Evolutionary conservation across 2,797 vertebrate genomes (phyloP), one percentile per base, ranked within the genome.

Genomic region (Mormyrops attenuatus): DNA sequence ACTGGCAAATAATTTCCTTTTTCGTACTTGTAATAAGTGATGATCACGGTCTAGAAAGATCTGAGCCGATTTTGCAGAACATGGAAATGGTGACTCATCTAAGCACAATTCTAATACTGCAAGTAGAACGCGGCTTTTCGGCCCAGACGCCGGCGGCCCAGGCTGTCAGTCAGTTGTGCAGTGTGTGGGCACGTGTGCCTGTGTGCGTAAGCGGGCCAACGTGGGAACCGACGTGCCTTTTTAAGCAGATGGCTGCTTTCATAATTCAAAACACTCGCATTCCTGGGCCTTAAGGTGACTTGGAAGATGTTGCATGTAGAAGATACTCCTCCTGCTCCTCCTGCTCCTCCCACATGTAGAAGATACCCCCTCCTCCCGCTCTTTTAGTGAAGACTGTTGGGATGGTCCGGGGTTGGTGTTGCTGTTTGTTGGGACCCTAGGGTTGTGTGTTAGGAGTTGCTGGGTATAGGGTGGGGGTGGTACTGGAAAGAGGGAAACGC

Each of bases 181-280:
- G 49, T 15, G 30, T 52, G 50, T 30, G n/a, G 85, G 15, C 50
- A 17, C 13, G 13, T 17, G 20, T 49, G 38, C n/a, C 80, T 22
- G 55, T 22, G n/a, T 5, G 30, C 38, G 44, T 17, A 22, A 69
- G n/a, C 3, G n/a, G 11, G 22, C 20, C 3, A 50, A 8, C 77
- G 22, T 11, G 41, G 49, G 85, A 87, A 15, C 30, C 53, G 47
- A 0, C 50, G 1, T 53, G 60, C 85, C 89, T 90, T 88, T 84
- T 90, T 63, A 89, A 91, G 90, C 89, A 91, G 91, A 92, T 92
- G 91, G 91, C 89, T 88, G n/a, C 89, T 92, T 92, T 92, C 89
- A 92, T 92, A 91, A 92, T 93, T 91, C 90, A 92, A 87, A 90
- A 88, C 89, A 88, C 89, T 44, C 66, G 50, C 89, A 84, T 89